These are phyloP conservation scores for Drosophila sturtevanti DNA, from an alignment of 1,140 invertebrate species.

Conservation along the genomic window DNA sequence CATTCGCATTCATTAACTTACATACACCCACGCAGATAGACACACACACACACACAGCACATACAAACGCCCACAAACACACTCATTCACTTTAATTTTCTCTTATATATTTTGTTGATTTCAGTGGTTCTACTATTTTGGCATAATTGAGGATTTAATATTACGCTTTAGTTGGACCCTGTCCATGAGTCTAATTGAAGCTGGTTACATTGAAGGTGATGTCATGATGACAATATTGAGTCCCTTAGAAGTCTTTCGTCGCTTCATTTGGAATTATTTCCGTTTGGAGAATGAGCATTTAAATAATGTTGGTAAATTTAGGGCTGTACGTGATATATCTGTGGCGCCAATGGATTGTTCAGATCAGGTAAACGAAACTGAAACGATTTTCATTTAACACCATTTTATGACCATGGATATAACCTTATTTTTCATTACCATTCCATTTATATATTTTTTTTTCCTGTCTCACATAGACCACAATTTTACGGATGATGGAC, in stretches of 20 bases:
- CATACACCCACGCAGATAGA: neutral
- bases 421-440: too few relatives aligned
- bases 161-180: slow-evolving; percentile 92
- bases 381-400: neutral
- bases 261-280: slow-evolving; percentile 97
- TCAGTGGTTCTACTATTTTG: slow-evolving; percentile 97
- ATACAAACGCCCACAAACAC: slow-evolving; percentile 37
- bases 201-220: slow-evolving; percentile 88
- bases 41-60: slow-evolving; percentile 27
- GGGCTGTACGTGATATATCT: slow-evolving; percentile 95
- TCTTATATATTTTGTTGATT: slow-evolving; percentile 68
- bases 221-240: slow-evolving; percentile 90
- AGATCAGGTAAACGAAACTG: slow-evolving; percentile 84
- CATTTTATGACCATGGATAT: too few relatives aligned
- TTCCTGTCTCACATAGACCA: slow-evolving; percentile 82
- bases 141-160: slow-evolving; percentile 97
- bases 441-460: too few relatives aligned
- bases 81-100: slow-evolving; percentile 82
- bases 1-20: slow-evolving; percentile 53
- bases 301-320: slow-evolving; percentile 97
- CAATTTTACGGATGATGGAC: slow-evolving; percentile 98
- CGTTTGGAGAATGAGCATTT: slow-evolving; percentile 96
- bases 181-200: slow-evolving; percentile 90
- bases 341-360: slow-evolving; percentile 92
- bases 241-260: slow-evolving; percentile 91